These are phyloP conservation scores for Odontamblyopus lacepedii DNA, from an alignment of 2,797 vertebrate genomes.

Conservation along the genomic window DNA sequence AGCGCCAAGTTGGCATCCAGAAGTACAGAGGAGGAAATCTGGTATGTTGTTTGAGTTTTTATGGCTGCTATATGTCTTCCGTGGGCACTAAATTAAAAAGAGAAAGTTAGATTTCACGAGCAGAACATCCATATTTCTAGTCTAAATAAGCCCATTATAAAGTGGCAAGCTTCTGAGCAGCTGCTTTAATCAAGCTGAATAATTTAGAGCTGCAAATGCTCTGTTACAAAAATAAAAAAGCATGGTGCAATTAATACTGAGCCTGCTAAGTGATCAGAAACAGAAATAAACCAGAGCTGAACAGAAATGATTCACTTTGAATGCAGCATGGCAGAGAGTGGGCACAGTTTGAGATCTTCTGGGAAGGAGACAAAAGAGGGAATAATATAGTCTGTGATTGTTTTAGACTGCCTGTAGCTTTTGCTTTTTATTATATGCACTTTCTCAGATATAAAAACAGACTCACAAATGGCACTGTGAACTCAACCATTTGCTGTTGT, in stretches of 20 bases:
- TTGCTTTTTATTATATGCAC: constrained; percentile 21
- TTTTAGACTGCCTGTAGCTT: constrained; percentile 24
- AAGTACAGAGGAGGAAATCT: not conserved
- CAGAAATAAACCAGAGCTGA: constrained; percentile 43
- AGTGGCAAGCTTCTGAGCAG: constrained; percentile 31
- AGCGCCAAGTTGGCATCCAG: not conserved
- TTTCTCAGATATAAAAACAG: constrained; percentile 15
- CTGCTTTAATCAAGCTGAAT: constrained; percentile 44
- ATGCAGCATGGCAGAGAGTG: constrained; percentile 40
- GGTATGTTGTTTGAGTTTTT: not conserved
- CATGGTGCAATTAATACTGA: constrained; percentile 47
- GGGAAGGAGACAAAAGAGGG: constrained; percentile 23
- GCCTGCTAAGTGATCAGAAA: constrained; percentile 51
- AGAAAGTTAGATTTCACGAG: not conserved
- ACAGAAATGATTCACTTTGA: constrained; percentile 59
- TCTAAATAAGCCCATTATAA: constrained; percentile 34
- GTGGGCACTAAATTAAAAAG: not conserved
- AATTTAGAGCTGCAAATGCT: constrained; percentile 42
- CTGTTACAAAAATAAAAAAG: constrained; percentile 22
- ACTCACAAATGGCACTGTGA: constrained; percentile 41
- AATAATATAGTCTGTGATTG: constrained; percentile 33
- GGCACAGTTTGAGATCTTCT: constrained; percentile 38
- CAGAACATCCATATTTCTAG: constrained; percentile 15
- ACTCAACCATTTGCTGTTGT: constrained; percentile 46
- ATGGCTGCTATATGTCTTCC: not conserved